Evolutionary conservation across 2,888 invertebrate genomes (phyloP), one percentile per base, ranked within the genome.

Genomic region (Macaria notata): DNA sequence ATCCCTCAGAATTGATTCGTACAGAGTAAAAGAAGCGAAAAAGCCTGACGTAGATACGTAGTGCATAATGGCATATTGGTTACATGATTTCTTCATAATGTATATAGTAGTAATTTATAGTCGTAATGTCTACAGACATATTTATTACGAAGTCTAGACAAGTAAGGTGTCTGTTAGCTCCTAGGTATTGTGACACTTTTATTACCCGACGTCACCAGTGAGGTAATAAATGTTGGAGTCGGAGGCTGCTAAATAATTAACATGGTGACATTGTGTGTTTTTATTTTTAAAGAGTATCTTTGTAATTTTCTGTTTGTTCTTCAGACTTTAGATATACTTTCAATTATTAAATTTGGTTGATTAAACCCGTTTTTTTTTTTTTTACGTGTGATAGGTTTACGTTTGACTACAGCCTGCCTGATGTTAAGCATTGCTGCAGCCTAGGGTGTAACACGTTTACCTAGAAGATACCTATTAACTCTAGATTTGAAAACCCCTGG

Each of bases 1-100:
- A 57, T 63, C 51, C 54, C 53, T 46, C 33, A 56, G 55, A 55
- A 59, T 62, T 49, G 54, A 61, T 61, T 62, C 53, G 50, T 51
- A 54, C 5, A 41, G 36, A 51, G 47, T 56, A 48, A 49, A 57
- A 57, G 50, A 59, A 49, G 38, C 42, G 46, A 56, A 59, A 49
- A 50, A 44, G 42, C 43, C 43, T 56, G 43, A 30, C 52, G 33
- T 46, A 42, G 29, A 41, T 36, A 53, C 49, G 46, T 58, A 6
- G 19, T 9, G 9, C 49, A 54, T 53, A 58, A 58, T 54, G 49
- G 46, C 51, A 31, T 55, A 46, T 46, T 42, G 41, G 49, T 31
- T 43, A 54, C 49, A 58, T 46, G 56, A 53, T 56, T 52, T 53
- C 46, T 53, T 50, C 44, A 54, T 52, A 48, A 53, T 49, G 46